Evolutionary conservation across 2,113 vertebrate species (phyloP).

Genomic region (Apistogramma diplotaenia): DNA sequence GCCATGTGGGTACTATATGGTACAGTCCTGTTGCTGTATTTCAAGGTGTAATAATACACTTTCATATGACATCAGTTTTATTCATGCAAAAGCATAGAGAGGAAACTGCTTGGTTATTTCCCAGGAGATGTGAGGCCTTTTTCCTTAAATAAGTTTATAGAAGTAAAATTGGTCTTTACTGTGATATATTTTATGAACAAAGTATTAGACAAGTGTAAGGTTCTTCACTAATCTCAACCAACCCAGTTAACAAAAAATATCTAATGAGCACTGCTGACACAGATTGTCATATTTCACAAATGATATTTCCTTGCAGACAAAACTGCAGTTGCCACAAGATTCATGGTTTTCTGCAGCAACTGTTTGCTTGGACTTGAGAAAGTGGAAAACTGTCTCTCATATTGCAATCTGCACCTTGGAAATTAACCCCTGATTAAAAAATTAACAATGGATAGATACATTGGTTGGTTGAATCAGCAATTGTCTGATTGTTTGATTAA

Average conservation of each 20-base stretch:
- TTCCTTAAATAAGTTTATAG: neutral
- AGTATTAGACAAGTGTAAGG: neutral
- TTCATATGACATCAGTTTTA: neutral
- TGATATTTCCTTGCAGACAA: neutral
- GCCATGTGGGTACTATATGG: conserved; percentile 3
- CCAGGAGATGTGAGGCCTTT: neutral
- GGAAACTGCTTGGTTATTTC: neutral
- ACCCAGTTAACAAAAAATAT: neutral
- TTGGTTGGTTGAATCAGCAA: too few relatives aligned
- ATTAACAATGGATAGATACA: too few relatives aligned
- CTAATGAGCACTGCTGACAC: neutral
- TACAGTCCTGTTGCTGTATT: conserved; percentile 4
- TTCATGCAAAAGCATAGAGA: neutral
- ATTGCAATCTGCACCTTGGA: too few relatives aligned
- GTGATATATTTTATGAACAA: neutral
- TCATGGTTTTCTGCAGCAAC: neutral
- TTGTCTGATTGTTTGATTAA: too few relatives aligned
- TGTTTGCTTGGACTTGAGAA: neutral
- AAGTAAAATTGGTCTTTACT: neutral
- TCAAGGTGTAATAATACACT: conserved; percentile 1
- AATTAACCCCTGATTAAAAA: too few relatives aligned
- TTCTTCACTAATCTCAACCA: neutral
- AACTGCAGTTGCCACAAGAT: neutral
- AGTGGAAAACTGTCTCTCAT: too few relatives aligned
- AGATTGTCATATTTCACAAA: neutral